Evolutionary conservation across 2,797 vertebrate species (phyloP).

Genomic region (Danio kyathit): DNA sequence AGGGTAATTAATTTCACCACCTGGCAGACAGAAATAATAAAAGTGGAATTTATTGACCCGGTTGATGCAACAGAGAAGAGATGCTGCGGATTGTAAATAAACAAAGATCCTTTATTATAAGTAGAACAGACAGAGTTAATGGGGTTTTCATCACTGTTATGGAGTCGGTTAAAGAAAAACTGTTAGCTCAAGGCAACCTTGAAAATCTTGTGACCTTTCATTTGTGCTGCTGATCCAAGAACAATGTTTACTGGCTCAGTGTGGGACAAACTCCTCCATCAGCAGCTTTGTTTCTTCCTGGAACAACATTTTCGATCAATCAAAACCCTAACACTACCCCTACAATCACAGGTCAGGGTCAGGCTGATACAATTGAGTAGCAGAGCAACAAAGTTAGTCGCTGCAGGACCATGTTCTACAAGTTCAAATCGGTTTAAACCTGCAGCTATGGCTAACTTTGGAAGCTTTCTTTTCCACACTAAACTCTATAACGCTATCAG

Average conservation of each 20-base stretch:
- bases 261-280: not conserved
- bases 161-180: not conserved
- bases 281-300: not conserved
- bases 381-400: not conserved
- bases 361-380: not conserved
- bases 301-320: not conserved
- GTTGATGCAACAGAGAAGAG: not conserved
- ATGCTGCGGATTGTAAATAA: not conserved
- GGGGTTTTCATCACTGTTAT: not conserved
- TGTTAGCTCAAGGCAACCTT: not conserved
- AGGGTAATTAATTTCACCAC: constrained; percentile 52
- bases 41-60: constrained; percentile 27
- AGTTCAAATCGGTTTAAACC: not conserved
- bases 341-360: not conserved
- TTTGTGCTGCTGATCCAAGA: not conserved
- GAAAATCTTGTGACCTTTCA: not conserved
- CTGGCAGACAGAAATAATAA: constrained; percentile 41
- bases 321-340: not conserved
- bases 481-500: not conserved
- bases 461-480: not conserved
- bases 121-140: not conserved
- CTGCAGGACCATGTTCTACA: not conserved
- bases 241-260: not conserved
- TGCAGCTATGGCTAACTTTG: not conserved
- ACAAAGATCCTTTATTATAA: not conserved